phyloP scores from a whole-genome alignment of 2,888 invertebrate genomes.

The Prosapia bicincta region DNA sequence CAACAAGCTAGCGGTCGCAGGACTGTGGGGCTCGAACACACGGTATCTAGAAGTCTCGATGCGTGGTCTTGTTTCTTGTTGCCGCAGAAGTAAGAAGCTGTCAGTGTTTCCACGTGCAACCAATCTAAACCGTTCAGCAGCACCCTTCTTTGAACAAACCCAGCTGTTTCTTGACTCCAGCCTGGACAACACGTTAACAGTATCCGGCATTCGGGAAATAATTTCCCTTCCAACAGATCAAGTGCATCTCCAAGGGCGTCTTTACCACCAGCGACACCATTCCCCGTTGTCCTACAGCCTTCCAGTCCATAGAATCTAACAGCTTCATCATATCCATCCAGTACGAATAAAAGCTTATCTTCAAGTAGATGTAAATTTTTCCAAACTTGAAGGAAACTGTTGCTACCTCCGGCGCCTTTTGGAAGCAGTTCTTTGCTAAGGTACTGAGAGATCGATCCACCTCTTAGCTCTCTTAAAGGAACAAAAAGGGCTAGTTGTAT shows the following conservation, averaged over 20 bases:
- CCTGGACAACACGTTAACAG: conserved; percentile 51
- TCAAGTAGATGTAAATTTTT: conserved; percentile 49
- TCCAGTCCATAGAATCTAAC: conserved; percentile 41
- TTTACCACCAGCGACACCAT: conserved; percentile 43
- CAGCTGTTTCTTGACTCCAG: conserved; percentile 46
- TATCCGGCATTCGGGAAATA: conserved; percentile 52
- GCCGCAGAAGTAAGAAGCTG: conserved; percentile 48
- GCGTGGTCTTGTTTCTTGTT: conserved; percentile 36
- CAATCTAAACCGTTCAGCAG: conserved; percentile 51
- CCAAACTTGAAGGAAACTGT: conserved; percentile 48
- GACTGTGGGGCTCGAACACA: conserved; percentile 46
- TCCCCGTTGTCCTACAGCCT: conserved; percentile 42
- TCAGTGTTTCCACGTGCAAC: conserved; percentile 50
- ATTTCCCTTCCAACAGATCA: conserved; percentile 52
- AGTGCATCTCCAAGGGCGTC: conserved; percentile 49
- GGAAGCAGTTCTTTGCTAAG: conserved; percentile 49
- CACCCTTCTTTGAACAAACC: conserved; percentile 50
- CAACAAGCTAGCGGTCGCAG: conserved; percentile 50
- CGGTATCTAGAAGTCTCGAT: conserved; percentile 45
- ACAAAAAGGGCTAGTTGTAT: conserved; percentile 52
- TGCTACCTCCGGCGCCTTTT: conserved; percentile 41
- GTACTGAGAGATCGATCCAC: conserved; percentile 44
- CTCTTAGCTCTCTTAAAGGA: conserved; percentile 52
- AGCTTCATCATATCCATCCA: conserved; percentile 54
- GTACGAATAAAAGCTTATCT: conserved; percentile 51